Percentiles rank a stretch among this genome's conserved stretches.
These are phyloP conservation scores for Eidolon helvum DNA, from an alignment of 2,113 vertebrate species.

Conservation along the genomic window DNA sequence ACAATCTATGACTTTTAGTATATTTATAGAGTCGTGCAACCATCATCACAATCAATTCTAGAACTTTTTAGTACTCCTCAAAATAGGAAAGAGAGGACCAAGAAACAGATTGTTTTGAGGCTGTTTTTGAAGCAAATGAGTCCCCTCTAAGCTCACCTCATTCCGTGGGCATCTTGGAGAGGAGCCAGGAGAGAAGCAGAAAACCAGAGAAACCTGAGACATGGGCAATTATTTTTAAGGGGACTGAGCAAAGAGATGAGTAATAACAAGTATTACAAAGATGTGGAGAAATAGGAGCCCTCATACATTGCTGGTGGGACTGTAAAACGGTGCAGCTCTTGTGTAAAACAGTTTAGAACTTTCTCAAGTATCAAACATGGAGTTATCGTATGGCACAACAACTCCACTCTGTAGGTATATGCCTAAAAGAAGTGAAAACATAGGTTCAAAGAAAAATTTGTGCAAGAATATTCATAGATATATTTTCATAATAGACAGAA, in stretches of 20 bases:
- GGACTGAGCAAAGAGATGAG: background rate
- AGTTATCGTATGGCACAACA: background rate
- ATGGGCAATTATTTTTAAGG: background rate
- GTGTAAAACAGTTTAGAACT: background rate
- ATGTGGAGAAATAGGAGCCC: background rate
- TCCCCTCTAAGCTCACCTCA: background rate
- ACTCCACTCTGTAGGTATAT: background rate
- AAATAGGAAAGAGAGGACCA: background rate
- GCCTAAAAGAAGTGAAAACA: background rate
- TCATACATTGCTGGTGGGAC: background rate
- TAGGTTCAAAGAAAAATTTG: background rate
- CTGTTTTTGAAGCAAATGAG: background rate
- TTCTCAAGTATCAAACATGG: background rate
- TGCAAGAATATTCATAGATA: background rate
- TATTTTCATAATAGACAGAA: background rate
- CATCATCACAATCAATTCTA: background rate
- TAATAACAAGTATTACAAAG: background rate
- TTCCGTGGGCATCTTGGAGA: background rate
- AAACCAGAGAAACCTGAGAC: background rate
- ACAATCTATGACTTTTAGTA: background rate
- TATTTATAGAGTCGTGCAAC: background rate
- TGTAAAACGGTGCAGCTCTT: background rate
- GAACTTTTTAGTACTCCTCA: background rate
- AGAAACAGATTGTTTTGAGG: background rate
- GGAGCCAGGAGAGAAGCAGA: background rate